Conservation (phyloP, 1,140 invertebrate species). For the Ceratosolen fusciceps region DNA sequence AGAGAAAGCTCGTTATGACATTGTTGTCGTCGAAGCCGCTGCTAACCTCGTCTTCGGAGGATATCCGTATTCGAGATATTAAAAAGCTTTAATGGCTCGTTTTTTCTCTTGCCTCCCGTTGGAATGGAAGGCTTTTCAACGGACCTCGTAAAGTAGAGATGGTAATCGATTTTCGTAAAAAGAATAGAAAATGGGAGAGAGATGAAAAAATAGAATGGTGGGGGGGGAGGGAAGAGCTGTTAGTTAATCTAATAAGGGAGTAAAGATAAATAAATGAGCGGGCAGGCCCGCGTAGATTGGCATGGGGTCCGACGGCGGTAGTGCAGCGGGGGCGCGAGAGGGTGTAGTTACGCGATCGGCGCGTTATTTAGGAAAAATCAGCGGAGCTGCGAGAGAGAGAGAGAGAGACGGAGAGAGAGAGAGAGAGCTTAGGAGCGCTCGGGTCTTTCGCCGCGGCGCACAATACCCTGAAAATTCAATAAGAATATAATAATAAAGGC, state of each 20-base stretch:
- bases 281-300: no score
- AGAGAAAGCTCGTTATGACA: background rate
- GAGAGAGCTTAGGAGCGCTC: background rate
- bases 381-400: no score
- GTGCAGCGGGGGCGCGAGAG: background rate
- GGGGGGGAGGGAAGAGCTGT: no score
- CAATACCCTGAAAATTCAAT: conserved; percentile 25
- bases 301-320: background rate
- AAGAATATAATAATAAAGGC: conserved; percentile 39
- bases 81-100: background rate
- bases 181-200: no score
- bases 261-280: no score
- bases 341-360: background rate
- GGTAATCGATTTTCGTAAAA: no score
- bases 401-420: no score
- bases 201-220: no score
- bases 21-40: background rate
- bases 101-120: no score
- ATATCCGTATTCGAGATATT: conserved; percentile 1
- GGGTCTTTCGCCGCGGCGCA: background rate
- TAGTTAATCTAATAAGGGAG: no score
- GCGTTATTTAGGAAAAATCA: conserved; percentile 11
- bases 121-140: no score
- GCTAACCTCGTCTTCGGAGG: background rate
- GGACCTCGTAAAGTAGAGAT: no score